phyloP scores from a whole-genome alignment of 1,140 invertebrate species.

The Drosophila athabasca region DNA sequence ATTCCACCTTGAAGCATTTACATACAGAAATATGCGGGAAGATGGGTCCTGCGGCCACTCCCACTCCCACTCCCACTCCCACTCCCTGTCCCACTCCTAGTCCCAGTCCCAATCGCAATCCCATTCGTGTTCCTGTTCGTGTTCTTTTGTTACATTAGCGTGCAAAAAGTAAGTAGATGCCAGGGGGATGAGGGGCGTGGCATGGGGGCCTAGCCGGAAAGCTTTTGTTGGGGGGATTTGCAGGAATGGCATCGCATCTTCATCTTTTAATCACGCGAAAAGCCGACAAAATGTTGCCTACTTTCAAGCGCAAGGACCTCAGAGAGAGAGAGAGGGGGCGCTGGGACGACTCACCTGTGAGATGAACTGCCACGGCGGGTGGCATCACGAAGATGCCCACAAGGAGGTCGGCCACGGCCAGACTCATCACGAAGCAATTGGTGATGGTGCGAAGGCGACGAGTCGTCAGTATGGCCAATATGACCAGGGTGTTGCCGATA shows the following conservation, averaged over 20 bases:
- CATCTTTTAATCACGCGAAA: conserved; percentile 52
- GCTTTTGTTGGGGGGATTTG: conserved; percentile 48
- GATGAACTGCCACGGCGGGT: conserved; percentile 91
- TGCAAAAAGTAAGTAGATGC: background rate
- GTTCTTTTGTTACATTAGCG: conserved; percentile 36
- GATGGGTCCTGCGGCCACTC: conserved; percentile 19
- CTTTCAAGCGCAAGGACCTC: conserved; percentile 33
- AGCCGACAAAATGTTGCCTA: conserved; percentile 31
- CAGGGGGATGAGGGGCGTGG: background rate
- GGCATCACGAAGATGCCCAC: conserved; percentile 98
- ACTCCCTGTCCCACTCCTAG: background rate
- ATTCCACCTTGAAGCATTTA: conserved; percentile 44
- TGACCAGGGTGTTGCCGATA: conserved; percentile 95
- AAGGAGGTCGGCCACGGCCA: conserved; percentile 95
- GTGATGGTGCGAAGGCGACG: conserved; percentile 95
- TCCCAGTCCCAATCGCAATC: background rate
- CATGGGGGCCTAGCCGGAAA: background rate
- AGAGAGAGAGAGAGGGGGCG: conserved; percentile 2
- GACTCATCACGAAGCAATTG: conserved; percentile 96
- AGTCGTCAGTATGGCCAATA: conserved; percentile 95
- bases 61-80: background rate
- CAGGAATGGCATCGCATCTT: conserved; percentile 51
- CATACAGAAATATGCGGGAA: conserved; percentile 39
- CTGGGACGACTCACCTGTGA: conserved; percentile 85
- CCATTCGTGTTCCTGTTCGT: conserved; percentile 25